Conservation (phyloP, 2,888 invertebrate genomes). For the Spodoptera littoralis region DNA sequence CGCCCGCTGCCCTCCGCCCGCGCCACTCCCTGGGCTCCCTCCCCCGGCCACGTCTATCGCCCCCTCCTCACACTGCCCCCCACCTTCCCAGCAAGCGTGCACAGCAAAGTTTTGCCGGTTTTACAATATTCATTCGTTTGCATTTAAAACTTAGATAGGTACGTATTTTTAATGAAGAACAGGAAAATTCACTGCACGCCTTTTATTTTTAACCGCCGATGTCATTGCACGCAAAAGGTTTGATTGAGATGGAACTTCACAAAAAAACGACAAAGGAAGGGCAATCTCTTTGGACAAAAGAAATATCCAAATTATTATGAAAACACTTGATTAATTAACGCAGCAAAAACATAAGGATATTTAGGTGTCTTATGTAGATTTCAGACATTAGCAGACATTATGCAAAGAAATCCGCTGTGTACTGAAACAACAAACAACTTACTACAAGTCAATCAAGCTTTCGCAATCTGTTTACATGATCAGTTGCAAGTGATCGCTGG, state of each 20-base stretch:
- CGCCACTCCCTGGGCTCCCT: constrained; percentile 59
- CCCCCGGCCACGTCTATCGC: constrained; percentile 63
- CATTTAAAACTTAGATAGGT: constrained; percentile 56
- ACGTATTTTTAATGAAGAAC: constrained; percentile 54
- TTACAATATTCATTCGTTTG: constrained; percentile 61
- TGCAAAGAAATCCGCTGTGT: background rate
- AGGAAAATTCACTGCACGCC: constrained; percentile 43
- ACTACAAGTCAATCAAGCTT: constrained; percentile 13
- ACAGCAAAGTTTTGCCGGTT: constrained; percentile 66
- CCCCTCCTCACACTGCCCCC: constrained; percentile 63
- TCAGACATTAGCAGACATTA: no score
- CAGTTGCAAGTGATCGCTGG: constrained; percentile 2
- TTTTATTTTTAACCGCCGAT: constrained; percentile 43
- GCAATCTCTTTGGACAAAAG: constrained; percentile 30
- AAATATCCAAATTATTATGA: constrained; percentile 11
- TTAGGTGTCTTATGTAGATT: background rate
- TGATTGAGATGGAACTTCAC: constrained; percentile 19
- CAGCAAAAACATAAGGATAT: background rate
- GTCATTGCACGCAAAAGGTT: constrained; percentile 28
- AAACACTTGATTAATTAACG: constrained; percentile 6
- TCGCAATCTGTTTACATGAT: constrained; percentile 15
- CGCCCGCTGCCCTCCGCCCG: constrained; percentile 46
- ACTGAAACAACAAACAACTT: background rate
- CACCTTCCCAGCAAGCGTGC: constrained; percentile 52
- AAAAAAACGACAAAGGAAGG: constrained; percentile 37